Base-by-base conservation (phyloP, 2,888 invertebrate genomes). In the Pandemis corylana region DNA sequence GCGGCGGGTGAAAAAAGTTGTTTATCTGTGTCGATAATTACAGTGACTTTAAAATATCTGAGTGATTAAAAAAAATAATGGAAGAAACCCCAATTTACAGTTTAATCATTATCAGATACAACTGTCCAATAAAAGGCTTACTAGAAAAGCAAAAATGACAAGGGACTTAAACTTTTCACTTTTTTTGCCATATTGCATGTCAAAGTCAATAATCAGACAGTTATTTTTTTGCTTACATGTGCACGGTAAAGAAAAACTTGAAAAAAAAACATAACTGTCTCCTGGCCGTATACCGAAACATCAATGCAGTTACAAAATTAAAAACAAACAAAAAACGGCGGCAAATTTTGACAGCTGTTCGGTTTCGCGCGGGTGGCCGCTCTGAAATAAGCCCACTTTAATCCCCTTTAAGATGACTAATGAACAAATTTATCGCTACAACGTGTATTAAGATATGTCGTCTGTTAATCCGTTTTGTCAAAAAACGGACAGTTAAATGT, bases 301-400 rank as follows among this genome's bases (percentile, higher is more conserved):
- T 9, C 59, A 41, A 63, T 72, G 77, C 64, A 44, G 73, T 75
- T 76, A 68, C 68, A 46, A 62, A 70, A 68, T 78, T 72, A 69
- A 75, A 78, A 78, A 77, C 28, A 75, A 75, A 74, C 75, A 76
- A 78, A 77, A 78, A 72, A 44, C 51, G 49, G 73, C 69, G 74
- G 74, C 69, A 61, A 73, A 69, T 66, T 68, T 72, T 87, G 83
- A 87, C 91, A 91, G 87, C 88, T 90, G 90, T 83, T 78, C 77
- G 73, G 69, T 77, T 82, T 83, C 82, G 80, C 85, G 83, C 85
- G 92, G 90, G 93, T 91, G 92, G 93, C 84, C 91, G 82, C 78
- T 76, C 84, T 79, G 80, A 76, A 65, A 81, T 76, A 80, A 88
- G 88, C 86, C 88, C 79, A 73, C 78, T 68, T 20, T 90, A 92